phyloP scores from a whole-genome alignment of 1,140 invertebrate species.

The Drosophila melanica region DNA sequence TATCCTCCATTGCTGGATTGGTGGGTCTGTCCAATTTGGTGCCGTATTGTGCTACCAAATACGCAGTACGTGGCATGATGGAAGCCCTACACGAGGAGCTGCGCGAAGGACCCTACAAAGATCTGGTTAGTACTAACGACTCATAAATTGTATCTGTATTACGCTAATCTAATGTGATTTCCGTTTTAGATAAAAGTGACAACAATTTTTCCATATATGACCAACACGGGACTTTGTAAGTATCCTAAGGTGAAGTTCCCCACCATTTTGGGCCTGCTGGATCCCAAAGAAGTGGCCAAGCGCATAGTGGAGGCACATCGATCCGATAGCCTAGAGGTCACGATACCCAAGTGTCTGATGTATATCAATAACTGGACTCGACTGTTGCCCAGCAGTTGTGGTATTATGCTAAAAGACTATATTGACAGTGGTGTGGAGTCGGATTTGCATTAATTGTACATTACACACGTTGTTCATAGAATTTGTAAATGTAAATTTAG shows the following conservation, averaged over 20 bases:
- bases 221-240: conserved; percentile 93
- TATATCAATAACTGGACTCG: conserved; percentile 83
- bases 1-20: conserved; percentile 92
- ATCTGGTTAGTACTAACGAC: conserved; percentile 43
- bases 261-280: conserved; percentile 87
- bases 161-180: background rate
- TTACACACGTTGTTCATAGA: background rate
- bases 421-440: conserved; percentile 86
- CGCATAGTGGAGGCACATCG: conserved; percentile 88
- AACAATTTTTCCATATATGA: conserved; percentile 91
- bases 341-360: conserved; percentile 85
- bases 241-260: conserved; percentile 90
- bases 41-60: conserved; percentile 92
- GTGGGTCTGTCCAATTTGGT: conserved; percentile 89
- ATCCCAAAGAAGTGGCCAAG: conserved; percentile 87
- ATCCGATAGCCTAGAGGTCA: conserved; percentile 84
- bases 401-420: conserved; percentile 84
- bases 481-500: conserved; percentile 7
- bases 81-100: conserved; percentile 89
- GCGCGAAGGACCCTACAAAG: conserved; percentile 83
- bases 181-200: conserved; percentile 90
- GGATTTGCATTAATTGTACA: conserved; percentile 69
- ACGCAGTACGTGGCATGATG: conserved; percentile 90
- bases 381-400: conserved; percentile 84
- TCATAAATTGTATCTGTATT: background rate